Evolutionary conservation across 1,140 invertebrate genomes (phyloP).

Genomic region (Drosophila sturtevanti): DNA sequence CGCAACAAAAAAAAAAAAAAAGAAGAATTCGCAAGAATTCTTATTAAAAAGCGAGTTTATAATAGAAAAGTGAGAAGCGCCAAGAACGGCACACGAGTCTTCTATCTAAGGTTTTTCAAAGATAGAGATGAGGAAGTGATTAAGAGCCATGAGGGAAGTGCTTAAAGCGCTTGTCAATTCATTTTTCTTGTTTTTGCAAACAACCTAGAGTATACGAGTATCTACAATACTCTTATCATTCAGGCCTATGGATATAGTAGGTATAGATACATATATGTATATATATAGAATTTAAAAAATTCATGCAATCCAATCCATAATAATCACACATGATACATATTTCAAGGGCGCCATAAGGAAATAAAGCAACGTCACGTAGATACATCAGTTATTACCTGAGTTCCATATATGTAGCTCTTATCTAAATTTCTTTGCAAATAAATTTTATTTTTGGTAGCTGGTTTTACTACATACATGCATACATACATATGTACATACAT

Average conservation of each 20-base stretch:
- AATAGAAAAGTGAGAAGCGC: slow-evolving; percentile 57
- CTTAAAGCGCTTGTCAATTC: neutral
- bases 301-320: too few relatives aligned
- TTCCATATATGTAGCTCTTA: neutral
- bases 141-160: neutral
- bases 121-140: slow-evolving; percentile 6
- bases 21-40: slow-evolving; percentile 57
- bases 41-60: slow-evolving; percentile 64
- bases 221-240: neutral
- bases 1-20: too few relatives aligned
- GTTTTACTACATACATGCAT: too few relatives aligned
- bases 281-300: neutral
- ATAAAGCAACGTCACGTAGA: neutral
- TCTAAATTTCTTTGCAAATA: slow-evolving; percentile 8
- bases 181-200: neutral
- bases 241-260: neutral
- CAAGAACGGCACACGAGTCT: slow-evolving; percentile 48
- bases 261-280: too few relatives aligned
- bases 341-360: neutral
- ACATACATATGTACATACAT: neutral
- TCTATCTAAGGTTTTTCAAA: slow-evolving; percentile 3
- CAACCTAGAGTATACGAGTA: neutral
- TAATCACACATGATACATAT: neutral
- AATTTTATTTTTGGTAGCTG: neutral
- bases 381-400: neutral